Evolutionary conservation across 2,113 vertebrate genomes (phyloP), one percentile per base, ranked within the genome.

Genomic region (Acinonyx jubatus): DNA sequence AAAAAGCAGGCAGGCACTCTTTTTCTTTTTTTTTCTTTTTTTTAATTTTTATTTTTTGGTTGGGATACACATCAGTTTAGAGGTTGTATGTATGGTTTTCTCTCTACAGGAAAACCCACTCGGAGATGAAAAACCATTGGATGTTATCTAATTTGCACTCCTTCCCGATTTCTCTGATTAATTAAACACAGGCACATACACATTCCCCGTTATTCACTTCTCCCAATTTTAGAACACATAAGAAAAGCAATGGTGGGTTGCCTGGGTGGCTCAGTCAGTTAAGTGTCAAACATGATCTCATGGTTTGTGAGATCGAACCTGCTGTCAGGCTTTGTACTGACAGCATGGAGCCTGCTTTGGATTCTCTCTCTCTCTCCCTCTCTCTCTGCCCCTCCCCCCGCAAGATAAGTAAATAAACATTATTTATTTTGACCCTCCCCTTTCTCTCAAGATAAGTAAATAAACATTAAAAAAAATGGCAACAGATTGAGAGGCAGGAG

Each of bases 71-170:
- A 41, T 73, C n/a, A 92, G 14, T 21, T 91, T 82, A 9, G n/a
- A 9, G 48, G 11, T 71, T 93, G 29, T 4, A 31, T 66, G 2
- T 74, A 83, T 66, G 19, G 19, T 88, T 63, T 76, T 93, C 11
- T 94, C 94, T 78, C 48, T 50, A 88, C 63, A 61, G 86, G 83
- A 66, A 94, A 96, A 71, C 38, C 38, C 14, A 52, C 45, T 68
- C 55, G 9, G 3, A 91, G 45, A 71, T 82, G 36, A 38, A 96
- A 86, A 89, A 29, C 2, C 74, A 36, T 55, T 45, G 0, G 19
- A 45, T 86, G 74, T 50, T 91, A 73, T 89, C 33, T 57, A 83
- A 76, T 55, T 91, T 14, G 68, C 57, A 73, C 55, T 36, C 4
- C 4, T 69, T 73, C 14, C 45, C 9, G 7, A 61, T 96, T 92